Evolutionary conservation across 2,888 invertebrate genomes (phyloP).

Genomic region (Notodonta ziczac): DNA sequence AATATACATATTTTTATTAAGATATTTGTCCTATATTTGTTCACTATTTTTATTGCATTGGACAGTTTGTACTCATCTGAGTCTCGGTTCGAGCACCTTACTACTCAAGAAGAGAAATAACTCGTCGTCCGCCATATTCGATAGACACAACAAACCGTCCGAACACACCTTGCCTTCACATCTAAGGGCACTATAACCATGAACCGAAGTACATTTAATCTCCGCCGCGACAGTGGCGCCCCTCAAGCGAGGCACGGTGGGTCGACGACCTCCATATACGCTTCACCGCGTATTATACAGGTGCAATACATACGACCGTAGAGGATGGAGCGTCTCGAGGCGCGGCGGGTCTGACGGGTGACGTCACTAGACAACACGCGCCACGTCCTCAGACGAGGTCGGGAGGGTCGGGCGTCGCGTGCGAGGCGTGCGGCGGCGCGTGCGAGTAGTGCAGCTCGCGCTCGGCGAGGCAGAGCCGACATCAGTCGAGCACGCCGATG

Average conservation of each 20-base stretch:
- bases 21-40: not conserved
- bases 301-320: too few relatives aligned
- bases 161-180: not conserved
- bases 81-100: not conserved
- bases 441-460: slow-evolving; percentile 63
- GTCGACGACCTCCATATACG: too few relatives aligned
- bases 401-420: slow-evolving; percentile 24
- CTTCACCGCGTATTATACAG: too few relatives aligned
- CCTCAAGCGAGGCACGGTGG: not conserved
- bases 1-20: slow-evolving; percentile 3
- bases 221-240: not conserved
- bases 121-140: not conserved
- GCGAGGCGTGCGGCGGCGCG: slow-evolving; percentile 27
- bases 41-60: slow-evolving; percentile 4
- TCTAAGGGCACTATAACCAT: not conserved
- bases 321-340: too few relatives aligned
- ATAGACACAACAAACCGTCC: not conserved
- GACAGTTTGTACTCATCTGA: not conserved
- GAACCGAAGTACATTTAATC: not conserved
- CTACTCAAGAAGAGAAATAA: not conserved
- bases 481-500: slow-evolving; percentile 81
- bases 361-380: too few relatives aligned
- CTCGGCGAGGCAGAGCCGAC: slow-evolving; percentile 76
- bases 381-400: slow-evolving; percentile 19
- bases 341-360: too few relatives aligned